Evolutionary conservation across 1,140 invertebrate species (phyloP), one percentile per base, ranked within the genome.

Genomic region (Drosophila baimaii): DNA sequence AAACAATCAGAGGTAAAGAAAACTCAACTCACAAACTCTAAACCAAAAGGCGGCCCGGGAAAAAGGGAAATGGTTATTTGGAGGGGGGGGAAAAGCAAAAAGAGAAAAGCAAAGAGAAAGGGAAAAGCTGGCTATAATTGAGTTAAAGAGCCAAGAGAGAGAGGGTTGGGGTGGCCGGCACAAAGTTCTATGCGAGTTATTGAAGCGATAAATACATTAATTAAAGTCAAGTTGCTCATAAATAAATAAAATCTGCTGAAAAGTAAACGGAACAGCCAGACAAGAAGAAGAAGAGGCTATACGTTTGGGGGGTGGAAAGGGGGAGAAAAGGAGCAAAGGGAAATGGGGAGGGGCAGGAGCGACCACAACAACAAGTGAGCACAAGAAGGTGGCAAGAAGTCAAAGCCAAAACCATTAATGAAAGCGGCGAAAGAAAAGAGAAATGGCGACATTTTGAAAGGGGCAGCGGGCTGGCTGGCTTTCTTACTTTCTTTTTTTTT

Each of bases 161-260:
- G 19, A 17, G 12, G 33, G 19, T n/a, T n/a, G 29, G 8, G 39
- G 46, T 31, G 55, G 31, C 31, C 52, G 47, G 62, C 59, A 62
- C 47, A 77, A 73, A 77, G 83, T 88, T 79, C 70, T 88, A 65
- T 88, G 68, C 79, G 63, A 88, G 58, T 88, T 84, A 84, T 88
- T 89, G 84, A 77, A 81, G 84, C 84, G 85, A 89, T 88, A 88
- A 88, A 90, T 89, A 88, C 81, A 89, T 88, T 89, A 88, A 88
- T 88, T 89, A 89, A 88, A 89, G 72, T 84, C 86, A 78, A 89
- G 69, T 81, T 88, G 33, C 85, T 88, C 84, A 88, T 88, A 88
- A 88, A 88, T 83, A 70, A 80, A 83, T 59, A 65, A 79, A 82
- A 83, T 85, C 77, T 77, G 77, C 51, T 84, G 51, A 71, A 88